Conservation (phyloP, 2,113 vertebrate species). For the Nematolebias whitei region DNA sequence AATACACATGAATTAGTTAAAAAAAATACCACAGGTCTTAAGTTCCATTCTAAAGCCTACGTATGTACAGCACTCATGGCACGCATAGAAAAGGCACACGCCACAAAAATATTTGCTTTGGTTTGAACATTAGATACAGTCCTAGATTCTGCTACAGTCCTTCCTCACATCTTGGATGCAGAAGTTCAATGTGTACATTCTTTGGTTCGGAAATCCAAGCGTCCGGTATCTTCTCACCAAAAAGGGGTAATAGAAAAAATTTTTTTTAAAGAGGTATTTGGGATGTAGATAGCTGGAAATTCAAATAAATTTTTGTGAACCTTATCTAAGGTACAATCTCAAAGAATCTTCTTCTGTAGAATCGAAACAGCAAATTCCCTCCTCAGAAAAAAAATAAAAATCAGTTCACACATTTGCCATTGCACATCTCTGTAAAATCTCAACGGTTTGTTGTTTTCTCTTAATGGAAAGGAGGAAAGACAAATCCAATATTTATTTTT, state of each 20-base stretch:
- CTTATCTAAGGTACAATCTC: not conserved
- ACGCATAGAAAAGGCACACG: conserved; percentile 38
- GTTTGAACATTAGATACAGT: conserved; percentile 49
- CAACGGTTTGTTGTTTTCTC: conserved; percentile 4
- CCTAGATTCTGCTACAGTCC: conserved; percentile 22
- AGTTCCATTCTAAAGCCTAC: conserved; percentile 27
- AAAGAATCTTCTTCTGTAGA: conserved; percentile 1
- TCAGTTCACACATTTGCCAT: conserved; percentile 39
- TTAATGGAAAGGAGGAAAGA: conserved; percentile 17
- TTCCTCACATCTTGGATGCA: conserved; percentile 44
- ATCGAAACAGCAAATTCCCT: conserved; percentile 16
- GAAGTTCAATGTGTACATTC: conserved; percentile 61
- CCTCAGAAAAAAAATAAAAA: conserved; percentile 23
- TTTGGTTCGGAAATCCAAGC: conserved; percentile 49
- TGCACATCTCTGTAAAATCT: conserved; percentile 44
- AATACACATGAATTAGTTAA: conserved; percentile 39
- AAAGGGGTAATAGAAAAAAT: conserved; percentile 2
- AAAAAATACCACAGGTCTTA: conserved; percentile 50
- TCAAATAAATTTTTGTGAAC: not conserved
- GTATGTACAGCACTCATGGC: conserved; percentile 58
- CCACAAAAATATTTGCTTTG: conserved; percentile 53
- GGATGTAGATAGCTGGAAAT: not conserved
- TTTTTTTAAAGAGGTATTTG: not conserved
- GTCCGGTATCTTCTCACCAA: conserved; percentile 12
- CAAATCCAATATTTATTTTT: conserved; percentile 14